Conservation (phyloP, 2,113 vertebrate species). For the Speoplatyrhinus poulsoni region DNA sequence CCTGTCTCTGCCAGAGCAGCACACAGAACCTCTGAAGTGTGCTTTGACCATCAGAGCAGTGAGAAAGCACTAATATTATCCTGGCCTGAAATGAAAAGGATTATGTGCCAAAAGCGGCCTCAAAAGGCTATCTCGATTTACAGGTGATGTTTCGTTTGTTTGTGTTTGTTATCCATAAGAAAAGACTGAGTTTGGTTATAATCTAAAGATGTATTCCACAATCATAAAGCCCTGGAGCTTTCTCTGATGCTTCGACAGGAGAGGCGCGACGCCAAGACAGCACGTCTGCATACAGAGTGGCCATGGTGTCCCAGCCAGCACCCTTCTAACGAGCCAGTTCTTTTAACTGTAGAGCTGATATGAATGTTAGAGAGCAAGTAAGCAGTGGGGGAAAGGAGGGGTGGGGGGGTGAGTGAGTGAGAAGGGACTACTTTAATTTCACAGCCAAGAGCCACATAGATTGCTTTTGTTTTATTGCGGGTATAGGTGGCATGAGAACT, state of each 20-base stretch:
- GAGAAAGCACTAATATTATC: conserved; percentile 73
- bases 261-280: conserved; percentile 51
- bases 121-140: conserved; percentile 63
- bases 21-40: conserved; percentile 67
- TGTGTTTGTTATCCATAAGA: conserved; percentile 41
- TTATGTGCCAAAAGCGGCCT: conserved; percentile 59
- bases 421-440: conserved; percentile 57
- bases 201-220: conserved; percentile 61
- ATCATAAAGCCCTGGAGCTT: conserved; percentile 59
- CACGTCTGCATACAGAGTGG: conserved; percentile 61
- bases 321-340: conserved; percentile 47
- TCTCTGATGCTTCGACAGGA: conserved; percentile 63
- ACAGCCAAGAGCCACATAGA: conserved; percentile 62
- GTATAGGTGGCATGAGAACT: conserved; percentile 59
- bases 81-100: conserved; percentile 73
- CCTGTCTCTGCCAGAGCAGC: conserved; percentile 53
- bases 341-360: conserved; percentile 53
- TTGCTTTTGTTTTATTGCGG: conserved; percentile 65
- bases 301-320: conserved; percentile 26
- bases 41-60: conserved; percentile 72
- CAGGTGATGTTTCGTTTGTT: conserved; percentile 70
- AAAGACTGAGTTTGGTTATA: conserved; percentile 48
- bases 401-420: conserved; percentile 35
- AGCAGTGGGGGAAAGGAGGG: conserved; percentile 8
- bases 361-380: conserved; percentile 30